phyloP scores from a whole-genome alignment of 2,113 vertebrate species.

The Nestor notabilis region DNA sequence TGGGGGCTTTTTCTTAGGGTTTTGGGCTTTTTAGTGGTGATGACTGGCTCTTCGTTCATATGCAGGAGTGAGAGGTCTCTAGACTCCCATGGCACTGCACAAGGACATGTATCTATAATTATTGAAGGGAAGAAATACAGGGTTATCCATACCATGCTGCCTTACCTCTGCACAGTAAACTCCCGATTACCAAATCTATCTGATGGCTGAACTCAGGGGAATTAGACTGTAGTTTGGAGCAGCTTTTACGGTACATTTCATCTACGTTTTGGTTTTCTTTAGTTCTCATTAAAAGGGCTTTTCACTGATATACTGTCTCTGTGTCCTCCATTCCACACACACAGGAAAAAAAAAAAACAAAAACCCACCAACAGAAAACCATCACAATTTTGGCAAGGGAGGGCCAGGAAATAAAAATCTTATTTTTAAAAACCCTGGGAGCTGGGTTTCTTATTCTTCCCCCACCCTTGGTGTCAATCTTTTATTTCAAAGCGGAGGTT shows the following conservation, averaged over 20 bases:
- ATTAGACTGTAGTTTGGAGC: slow-evolving; percentile 68
- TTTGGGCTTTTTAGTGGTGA: neutral
- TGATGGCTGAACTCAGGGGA: slow-evolving; percentile 57
- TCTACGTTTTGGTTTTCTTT: slow-evolving; percentile 68
- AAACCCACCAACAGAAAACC: too few species aligned
- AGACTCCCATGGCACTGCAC: neutral
- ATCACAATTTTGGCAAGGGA: neutral
- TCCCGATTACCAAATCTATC: slow-evolving; percentile 65
- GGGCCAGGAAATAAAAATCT: neutral
- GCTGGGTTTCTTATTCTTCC: neutral
- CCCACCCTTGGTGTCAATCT: neutral
- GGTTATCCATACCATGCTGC: neutral
- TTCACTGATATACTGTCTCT: slow-evolving; percentile 63
- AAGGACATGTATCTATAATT: neutral
- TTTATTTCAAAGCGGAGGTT: neutral
- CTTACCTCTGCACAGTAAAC: slow-evolving; percentile 47
- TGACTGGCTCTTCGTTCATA: neutral
- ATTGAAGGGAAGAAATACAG: neutral
- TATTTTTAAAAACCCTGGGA: neutral
- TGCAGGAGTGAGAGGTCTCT: neutral
- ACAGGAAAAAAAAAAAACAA: neutral
- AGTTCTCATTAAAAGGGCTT: slow-evolving; percentile 70
- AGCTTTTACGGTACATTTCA: slow-evolving; percentile 66
- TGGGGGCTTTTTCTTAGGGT: neutral
- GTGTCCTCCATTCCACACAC: slow-evolving; percentile 56